Evolutionary conservation across 1,140 invertebrate genomes (phyloP).

Genomic region (Drosophila leontia): DNA sequence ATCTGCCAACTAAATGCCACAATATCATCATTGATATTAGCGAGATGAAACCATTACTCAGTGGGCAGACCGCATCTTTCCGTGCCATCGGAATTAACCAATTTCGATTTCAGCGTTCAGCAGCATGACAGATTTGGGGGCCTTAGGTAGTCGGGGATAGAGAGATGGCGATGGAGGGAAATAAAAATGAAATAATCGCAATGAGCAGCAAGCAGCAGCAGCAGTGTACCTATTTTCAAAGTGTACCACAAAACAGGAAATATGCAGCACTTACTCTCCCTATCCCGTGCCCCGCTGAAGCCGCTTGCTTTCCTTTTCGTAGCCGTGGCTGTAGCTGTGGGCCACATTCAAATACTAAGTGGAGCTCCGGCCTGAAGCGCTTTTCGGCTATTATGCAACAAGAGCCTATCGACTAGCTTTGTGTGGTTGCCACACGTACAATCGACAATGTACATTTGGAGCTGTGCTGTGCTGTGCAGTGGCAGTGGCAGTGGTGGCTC

Average conservation of each 20-base stretch:
- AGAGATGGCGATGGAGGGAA: slow-evolving; percentile 8
- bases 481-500: slow-evolving; percentile 14
- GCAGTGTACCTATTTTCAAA: slow-evolving; percentile 32
- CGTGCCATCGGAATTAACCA: slow-evolving; percentile 13
- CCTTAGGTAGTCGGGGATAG: slow-evolving; percentile 17
- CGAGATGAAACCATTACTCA: slow-evolving; percentile 4
- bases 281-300: slow-evolving; percentile 10
- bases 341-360: slow-evolving; percentile 57
- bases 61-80: slow-evolving; percentile 4
- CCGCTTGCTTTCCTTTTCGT: slow-evolving; percentile 39
- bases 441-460: slow-evolving; percentile 38
- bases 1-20: neutral
- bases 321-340: slow-evolving; percentile 14
- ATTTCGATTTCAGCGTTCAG: slow-evolving; percentile 28
- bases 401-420: slow-evolving; percentile 46
- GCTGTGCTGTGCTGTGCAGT: neutral
- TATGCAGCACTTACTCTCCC: slow-evolving; percentile 45
- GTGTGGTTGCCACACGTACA: slow-evolving; percentile 24
- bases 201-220: slow-evolving; percentile 5
- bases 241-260: slow-evolving; percentile 52
- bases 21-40: slow-evolving; percentile 1
- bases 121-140: slow-evolving; percentile 27
- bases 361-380: slow-evolving; percentile 40
- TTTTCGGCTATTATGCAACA: slow-evolving; percentile 54
- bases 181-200: slow-evolving; percentile 37